phyloP scores from a whole-genome alignment of 2,797 vertebrate species.

The Pempheris klunzingeri region DNA sequence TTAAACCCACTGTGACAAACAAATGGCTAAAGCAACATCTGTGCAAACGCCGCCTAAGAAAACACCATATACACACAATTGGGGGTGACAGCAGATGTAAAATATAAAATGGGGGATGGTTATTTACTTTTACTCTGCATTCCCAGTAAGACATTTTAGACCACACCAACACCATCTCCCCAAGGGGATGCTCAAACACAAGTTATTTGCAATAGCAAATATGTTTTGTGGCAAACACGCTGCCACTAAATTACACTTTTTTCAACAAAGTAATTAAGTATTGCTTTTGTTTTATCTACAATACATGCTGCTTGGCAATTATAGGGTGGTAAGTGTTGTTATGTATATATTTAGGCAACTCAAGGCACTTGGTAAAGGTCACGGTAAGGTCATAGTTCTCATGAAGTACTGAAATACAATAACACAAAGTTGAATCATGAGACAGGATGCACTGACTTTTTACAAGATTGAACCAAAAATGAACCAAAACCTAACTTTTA shows the following conservation, averaged over 20 bases:
- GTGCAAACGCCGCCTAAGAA: slow-evolving; percentile 68
- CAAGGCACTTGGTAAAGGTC: neutral
- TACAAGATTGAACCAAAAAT: neutral
- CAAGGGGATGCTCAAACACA: neutral
- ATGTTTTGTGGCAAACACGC: neutral
- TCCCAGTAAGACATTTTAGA: neutral
- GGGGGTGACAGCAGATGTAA: slow-evolving; percentile 21
- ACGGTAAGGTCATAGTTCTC: neutral
- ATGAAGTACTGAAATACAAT: neutral
- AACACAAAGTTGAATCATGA: neutral
- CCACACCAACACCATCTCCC: too few relatives aligned
- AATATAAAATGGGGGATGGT: slow-evolving; percentile 30
- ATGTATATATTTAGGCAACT: neutral
- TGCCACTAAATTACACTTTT: neutral
- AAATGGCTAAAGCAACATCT: slow-evolving; percentile 72
- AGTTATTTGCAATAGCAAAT: neutral
- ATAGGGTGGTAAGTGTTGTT: neutral
- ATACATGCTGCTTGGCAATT: neutral
- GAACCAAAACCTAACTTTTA: neutral
- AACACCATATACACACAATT: slow-evolving; percentile 42
- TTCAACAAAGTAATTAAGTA: neutral
- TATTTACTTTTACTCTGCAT: slow-evolving; percentile 31
- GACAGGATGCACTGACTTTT: neutral
- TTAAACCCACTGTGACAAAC: slow-evolving; percentile 58
- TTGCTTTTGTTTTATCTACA: neutral